Percentiles rank a stretch among this genome's conserved stretches.
phyloP scores from a whole-genome alignment of 2,113 vertebrate species.

The Coreoperca whiteheadi region DNA sequence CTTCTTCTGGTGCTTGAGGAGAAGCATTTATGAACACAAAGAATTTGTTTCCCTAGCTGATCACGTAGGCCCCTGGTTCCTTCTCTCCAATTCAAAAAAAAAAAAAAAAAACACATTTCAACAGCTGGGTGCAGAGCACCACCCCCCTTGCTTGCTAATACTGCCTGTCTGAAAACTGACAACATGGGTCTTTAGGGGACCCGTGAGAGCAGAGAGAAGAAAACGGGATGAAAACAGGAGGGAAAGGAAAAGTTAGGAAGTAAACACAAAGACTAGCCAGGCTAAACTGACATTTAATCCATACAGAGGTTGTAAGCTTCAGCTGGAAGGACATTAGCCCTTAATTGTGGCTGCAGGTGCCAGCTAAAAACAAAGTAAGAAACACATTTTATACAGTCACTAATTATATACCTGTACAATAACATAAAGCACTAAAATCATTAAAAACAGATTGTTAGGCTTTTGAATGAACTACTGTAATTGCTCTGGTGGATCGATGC shows the following conservation, averaged over 20 bases:
- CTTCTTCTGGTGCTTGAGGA: not conserved
- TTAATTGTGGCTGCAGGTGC: slow-evolving; percentile 48
- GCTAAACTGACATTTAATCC: slow-evolving; percentile 54
- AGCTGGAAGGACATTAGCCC: slow-evolving; percentile 20
- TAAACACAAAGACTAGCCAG: slow-evolving; percentile 21
- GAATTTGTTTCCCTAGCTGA: slow-evolving; percentile 6
- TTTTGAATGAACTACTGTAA: slow-evolving; percentile 5
- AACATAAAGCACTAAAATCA: not conserved
- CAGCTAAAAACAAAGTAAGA: not conserved
- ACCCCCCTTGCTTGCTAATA: not conserved
- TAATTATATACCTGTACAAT: slow-evolving; percentile 16
- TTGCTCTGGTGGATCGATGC: not conserved
- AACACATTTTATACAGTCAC: not conserved
- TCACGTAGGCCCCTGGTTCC: slow-evolving; percentile 5
- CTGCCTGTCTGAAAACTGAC: slow-evolving; percentile 21
- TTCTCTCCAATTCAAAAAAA: slow-evolving; percentile 6
- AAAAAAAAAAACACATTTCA: not conserved
- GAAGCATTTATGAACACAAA: slow-evolving; percentile 27
- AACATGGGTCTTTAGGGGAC: slow-evolving; percentile 11
- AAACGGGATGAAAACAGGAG: not conserved
- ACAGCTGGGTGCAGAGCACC: slow-evolving; percentile 10
- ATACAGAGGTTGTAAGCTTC: slow-evolving; percentile 50
- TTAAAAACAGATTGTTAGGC: slow-evolving; percentile 2
- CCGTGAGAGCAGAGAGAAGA: slow-evolving; percentile 1
- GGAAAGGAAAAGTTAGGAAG: slow-evolving; percentile 11